Evolutionary conservation across 2,113 vertebrate genomes (phyloP).

Genomic region (Ctenodactylus gundi): DNA sequence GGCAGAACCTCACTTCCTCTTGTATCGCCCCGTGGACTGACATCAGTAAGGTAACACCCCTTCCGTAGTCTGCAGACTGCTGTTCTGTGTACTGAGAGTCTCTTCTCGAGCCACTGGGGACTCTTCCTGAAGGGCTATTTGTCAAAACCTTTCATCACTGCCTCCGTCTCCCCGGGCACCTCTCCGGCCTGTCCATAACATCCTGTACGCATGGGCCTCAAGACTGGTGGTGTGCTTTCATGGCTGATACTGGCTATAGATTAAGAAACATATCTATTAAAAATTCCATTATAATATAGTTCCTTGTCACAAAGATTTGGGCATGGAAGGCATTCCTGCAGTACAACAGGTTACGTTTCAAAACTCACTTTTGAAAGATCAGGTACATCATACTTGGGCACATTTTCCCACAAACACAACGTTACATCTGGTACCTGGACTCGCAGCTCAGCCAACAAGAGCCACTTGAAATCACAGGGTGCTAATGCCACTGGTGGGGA

Average conservation of each 20-base stretch:
- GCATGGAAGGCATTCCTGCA: neutral
- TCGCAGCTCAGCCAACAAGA: neutral
- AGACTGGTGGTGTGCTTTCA: slow-evolving; percentile 55
- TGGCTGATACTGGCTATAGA: slow-evolving; percentile 68
- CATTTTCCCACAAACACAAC: slow-evolving; percentile 5
- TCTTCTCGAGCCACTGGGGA: slow-evolving; percentile 40
- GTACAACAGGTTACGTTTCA: slow-evolving; percentile 27
- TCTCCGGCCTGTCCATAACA: slow-evolving; percentile 58
- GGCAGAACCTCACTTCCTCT: neutral
- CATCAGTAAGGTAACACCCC: neutral
- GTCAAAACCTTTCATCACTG: slow-evolving; percentile 64
- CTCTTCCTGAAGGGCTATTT: slow-evolving; percentile 71
- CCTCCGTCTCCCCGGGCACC: slow-evolving; percentile 56
- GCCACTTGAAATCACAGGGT: neutral
- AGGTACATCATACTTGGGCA: neutral
- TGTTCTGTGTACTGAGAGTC: slow-evolving; percentile 54
- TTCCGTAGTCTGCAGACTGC: slow-evolving; percentile 32
- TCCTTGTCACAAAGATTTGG: slow-evolving; percentile 63
- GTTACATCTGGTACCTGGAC: neutral
- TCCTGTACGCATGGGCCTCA: slow-evolving; percentile 55
- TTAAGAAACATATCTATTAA: slow-evolving; percentile 69
- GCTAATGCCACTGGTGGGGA: neutral
- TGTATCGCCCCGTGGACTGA: neutral
- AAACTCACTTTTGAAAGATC: slow-evolving; percentile 55
- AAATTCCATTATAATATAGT: slow-evolving; percentile 63